Evolutionary conservation across 2,797 vertebrate species (phyloP).

Genomic region (Syngnathus acus): DNA sequence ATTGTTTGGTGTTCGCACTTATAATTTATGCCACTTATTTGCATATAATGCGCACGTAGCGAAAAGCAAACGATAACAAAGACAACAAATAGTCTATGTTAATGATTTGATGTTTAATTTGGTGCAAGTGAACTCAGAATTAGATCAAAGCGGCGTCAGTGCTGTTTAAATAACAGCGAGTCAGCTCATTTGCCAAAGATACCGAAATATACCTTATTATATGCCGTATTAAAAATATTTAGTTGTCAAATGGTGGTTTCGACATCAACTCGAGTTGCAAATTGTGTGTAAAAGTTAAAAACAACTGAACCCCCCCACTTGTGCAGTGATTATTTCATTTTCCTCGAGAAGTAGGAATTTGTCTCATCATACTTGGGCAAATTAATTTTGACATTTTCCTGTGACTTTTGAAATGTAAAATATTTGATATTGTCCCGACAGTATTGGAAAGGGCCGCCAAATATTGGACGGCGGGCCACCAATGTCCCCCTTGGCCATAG

Average conservation of each 20-base stretch:
- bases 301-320: background rate
- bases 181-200: slow-evolving; percentile 4
- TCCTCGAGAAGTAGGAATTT: too few relatives aligned
- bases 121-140: slow-evolving; percentile 12
- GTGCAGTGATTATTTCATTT: too few relatives aligned
- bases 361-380: too few relatives aligned
- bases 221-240: background rate
- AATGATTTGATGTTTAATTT: slow-evolving; percentile 15
- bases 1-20: slow-evolving; percentile 1
- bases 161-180: slow-evolving; percentile 4
- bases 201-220: background rate
- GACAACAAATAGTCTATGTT: slow-evolving; percentile 12
- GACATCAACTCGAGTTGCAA: background rate
- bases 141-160: slow-evolving; percentile 21
- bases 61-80: slow-evolving; percentile 9
- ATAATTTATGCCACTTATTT: slow-evolving; percentile 2
- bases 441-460: too few relatives aligned
- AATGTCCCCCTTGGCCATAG: too few relatives aligned
- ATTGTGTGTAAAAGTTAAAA: background rate
- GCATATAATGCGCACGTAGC: background rate
- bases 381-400: too few relatives aligned
- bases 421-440: too few relatives aligned
- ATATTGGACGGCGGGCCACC: too few relatives aligned
- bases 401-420: too few relatives aligned
- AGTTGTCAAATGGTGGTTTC: background rate